phyloP scores from a whole-genome alignment of 2,113 vertebrate species.

The Gorilla gorilla region DNA sequence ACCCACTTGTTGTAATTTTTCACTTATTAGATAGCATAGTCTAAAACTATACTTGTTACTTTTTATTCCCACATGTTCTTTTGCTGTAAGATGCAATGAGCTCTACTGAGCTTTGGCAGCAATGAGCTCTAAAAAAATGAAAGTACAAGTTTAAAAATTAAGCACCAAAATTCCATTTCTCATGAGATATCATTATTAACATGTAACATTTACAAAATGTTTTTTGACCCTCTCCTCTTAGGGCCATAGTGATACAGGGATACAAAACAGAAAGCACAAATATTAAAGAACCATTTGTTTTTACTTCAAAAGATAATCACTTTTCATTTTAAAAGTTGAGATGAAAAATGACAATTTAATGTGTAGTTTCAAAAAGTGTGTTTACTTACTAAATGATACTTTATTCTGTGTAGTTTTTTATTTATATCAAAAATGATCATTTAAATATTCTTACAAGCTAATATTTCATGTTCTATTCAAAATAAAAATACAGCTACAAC shows the following conservation, averaged over 20 bases:
- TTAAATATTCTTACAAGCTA: not conserved
- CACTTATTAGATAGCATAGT: not conserved
- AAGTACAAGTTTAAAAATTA: constrained; percentile 42
- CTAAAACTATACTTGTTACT: not conserved
- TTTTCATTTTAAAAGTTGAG: not conserved
- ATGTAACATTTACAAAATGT: not conserved
- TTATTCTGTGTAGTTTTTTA: not conserved
- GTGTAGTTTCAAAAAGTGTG: not conserved
- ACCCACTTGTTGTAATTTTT: not conserved
- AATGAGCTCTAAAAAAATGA: not conserved
- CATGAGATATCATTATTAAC: constrained; percentile 17
- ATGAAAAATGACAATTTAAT: not conserved
- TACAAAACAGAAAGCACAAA: not conserved
- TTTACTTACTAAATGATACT: not conserved
- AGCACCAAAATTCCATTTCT: not conserved
- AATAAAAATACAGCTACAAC: not conserved
- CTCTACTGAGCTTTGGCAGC: constrained; percentile 20
- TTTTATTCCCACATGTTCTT: constrained; percentile 26
- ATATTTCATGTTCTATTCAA: not conserved
- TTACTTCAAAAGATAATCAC: not conserved
- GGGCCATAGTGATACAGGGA: not conserved
- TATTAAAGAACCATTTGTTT: not conserved
- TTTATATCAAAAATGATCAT: not conserved
- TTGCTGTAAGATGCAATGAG: constrained; percentile 17
- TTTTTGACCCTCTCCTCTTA: not conserved